Percentiles rank a stretch among this genome's conserved stretches.
These are phyloP conservation scores for Diploptera punctata DNA, from an alignment of 2,888 invertebrate genomes.

Conservation along the genomic window DNA sequence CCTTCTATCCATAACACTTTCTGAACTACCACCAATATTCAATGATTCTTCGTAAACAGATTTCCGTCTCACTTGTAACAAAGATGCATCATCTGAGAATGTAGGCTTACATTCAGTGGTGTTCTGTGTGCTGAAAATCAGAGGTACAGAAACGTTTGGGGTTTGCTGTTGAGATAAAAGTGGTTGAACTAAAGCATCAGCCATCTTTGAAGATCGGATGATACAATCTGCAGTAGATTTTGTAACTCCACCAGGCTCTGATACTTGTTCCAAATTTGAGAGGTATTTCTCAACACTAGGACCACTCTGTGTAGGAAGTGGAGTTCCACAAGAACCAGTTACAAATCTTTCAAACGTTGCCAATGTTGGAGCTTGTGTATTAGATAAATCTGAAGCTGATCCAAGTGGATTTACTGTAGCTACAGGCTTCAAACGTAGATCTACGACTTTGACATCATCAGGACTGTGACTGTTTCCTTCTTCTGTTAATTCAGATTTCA, in stretches of 20 bases:
- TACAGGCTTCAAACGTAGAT: constrained; percentile 37
- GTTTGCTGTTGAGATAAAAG: constrained; percentile 1
- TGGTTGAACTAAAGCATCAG: background rate
- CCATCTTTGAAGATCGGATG: background rate
- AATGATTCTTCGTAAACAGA: constrained; percentile 1
- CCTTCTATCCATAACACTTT: background rate
- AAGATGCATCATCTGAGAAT: background rate
- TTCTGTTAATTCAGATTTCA: constrained; percentile 32
- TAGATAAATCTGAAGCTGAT: constrained; percentile 55
- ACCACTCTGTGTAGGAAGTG: constrained; percentile 63
- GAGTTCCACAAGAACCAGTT: constrained; percentile 54
- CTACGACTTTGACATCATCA: constrained; percentile 37
- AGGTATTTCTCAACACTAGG: constrained; percentile 66
- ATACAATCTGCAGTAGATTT: background rate
- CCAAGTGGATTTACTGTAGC: constrained; percentile 15
- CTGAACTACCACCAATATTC: background rate
- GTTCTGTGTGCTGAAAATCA: constrained; percentile 7
- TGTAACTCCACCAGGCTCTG: background rate
- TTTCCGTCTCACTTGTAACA: constrained; percentile 1
- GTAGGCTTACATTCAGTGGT: constrained; percentile 13
- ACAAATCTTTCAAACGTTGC: constrained; percentile 60
- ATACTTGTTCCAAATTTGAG: constrained; percentile 49
- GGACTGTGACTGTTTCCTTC: constrained; percentile 19
- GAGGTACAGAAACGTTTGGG: background rate
- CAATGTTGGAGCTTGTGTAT: constrained; percentile 62